Base-by-base conservation (phyloP, 2,888 invertebrate species). In the Parnassius orleans region DNA sequence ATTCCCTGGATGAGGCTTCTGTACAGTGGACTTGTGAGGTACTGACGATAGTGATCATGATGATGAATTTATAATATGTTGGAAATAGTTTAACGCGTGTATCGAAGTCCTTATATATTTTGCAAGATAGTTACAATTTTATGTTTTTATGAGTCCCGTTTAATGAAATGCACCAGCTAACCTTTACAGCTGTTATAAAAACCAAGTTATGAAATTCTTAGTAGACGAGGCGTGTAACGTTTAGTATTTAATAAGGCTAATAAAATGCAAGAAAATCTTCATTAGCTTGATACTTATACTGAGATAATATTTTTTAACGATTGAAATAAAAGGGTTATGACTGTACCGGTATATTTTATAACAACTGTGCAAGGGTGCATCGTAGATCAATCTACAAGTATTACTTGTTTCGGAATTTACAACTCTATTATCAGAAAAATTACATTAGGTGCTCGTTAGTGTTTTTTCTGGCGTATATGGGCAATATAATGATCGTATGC, bases 111-210 rank as follows among this genome's bases (percentile, higher is more conserved):
- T 57, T 53, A 61, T 47, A 15, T 24, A 57, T 58, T 53, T 57
- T 58, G 57, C 57, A 58, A 62, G 57, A 57, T 62, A 62, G 53
- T 58, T 50, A 57, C 52, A 53, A 14, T 15, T 53, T 59, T 48
- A 47, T 61, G 33, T 19, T 52, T 53, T 58, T 58, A 62, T 41
- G 53, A 58, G 53, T 11, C 50, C 51, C 50, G 14, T 53, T 43
- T 61, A 61, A 62, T 58, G 62, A 58, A 54, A 14, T 44, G 43
- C 46, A 43, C 15, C 57, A 5, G 54, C 57, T 54, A 47, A 47
- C 42, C 58, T 58, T 62, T 57, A 62, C 54, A n/a, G 53, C 53
- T 9, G 44, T 58, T 58, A 62, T 57, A 57, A 62, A 62, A 42
- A 12, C 47, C 46, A 53, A 57, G 24, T 58, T 57, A 57, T 48